phyloP scores from a whole-genome alignment of 1,140 invertebrate species.

The Centruroides sculpturatus region DNA sequence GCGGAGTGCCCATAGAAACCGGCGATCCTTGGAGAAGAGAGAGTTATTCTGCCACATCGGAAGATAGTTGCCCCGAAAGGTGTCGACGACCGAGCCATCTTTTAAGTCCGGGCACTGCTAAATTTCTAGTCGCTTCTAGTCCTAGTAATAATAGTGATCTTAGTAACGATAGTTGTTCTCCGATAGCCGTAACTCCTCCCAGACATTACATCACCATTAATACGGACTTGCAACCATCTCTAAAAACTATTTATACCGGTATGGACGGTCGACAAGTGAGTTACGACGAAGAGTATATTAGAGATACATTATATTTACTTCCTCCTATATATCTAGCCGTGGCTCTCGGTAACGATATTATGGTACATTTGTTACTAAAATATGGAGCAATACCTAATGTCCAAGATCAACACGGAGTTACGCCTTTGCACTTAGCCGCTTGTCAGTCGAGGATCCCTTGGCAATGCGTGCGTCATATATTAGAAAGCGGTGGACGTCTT shows the following conservation, averaged over 20 bases:
- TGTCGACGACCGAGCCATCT: conserved; percentile 2
- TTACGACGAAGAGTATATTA: conserved; percentile 32
- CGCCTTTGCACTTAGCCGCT: conserved; percentile 39
- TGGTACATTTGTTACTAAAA: conserved; percentile 38
- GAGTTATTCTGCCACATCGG: background rate
- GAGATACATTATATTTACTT: conserved; percentile 35
- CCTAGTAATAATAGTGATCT: background rate
- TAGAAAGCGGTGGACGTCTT: conserved; percentile 30
- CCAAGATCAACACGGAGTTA: conserved; percentile 36
- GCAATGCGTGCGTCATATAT: conserved; percentile 36
- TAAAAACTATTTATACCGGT: conserved; percentile 17
- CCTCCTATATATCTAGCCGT: conserved; percentile 40
- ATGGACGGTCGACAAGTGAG: conserved; percentile 21
- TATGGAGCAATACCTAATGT: conserved; percentile 37
- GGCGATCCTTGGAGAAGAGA: background rate
- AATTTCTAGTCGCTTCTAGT: background rate
- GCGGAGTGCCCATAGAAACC: conserved; percentile 19
- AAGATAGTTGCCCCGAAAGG: background rate
- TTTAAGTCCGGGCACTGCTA: conserved; percentile 2
- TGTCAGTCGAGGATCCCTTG: conserved; percentile 35
- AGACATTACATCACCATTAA: background rate
- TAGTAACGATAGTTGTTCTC: background rate
- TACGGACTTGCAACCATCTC: conserved; percentile 17
- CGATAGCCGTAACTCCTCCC: background rate
- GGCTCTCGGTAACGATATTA: conserved; percentile 33